phyloP scores from a whole-genome alignment of 2,797 vertebrate species.

The Rhynchonycteris naso region DNA sequence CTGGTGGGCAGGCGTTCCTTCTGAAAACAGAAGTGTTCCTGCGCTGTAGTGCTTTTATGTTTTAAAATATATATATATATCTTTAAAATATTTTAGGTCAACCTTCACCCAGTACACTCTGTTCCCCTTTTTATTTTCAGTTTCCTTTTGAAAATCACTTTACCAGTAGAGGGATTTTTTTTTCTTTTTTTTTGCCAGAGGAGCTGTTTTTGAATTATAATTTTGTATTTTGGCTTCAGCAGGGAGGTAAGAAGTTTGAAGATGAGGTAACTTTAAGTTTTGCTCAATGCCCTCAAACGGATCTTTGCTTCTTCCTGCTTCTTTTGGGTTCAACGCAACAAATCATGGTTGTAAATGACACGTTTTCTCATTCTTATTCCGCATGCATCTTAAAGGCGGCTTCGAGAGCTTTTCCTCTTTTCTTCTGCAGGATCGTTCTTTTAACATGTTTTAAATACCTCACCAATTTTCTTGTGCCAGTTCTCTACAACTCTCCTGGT shows the following conservation, averaged over 20 bases:
- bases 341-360: neutral
- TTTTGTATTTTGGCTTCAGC: neutral
- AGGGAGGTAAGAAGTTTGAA: neutral
- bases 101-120: neutral
- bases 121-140: conserved; percentile 78
- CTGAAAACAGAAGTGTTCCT: conserved; percentile 39
- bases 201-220: neutral
- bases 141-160: conserved; percentile 72
- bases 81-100: conserved; percentile 11
- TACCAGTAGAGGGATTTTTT: neutral
- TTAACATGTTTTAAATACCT: neutral
- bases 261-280: conserved; percentile 1
- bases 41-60: neutral
- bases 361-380: neutral
- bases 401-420: neutral
- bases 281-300: neutral
- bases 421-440: neutral
- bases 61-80: too few relatives aligned
- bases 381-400: neutral
- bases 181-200: neutral
- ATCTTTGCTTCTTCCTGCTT: conserved; percentile 1
- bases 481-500: neutral
- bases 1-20: neutral
- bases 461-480: neutral
- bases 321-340: neutral